Evolutionary conservation across 1,140 invertebrate genomes (phyloP).

Genomic region (Drosophila pectinifera): DNA sequence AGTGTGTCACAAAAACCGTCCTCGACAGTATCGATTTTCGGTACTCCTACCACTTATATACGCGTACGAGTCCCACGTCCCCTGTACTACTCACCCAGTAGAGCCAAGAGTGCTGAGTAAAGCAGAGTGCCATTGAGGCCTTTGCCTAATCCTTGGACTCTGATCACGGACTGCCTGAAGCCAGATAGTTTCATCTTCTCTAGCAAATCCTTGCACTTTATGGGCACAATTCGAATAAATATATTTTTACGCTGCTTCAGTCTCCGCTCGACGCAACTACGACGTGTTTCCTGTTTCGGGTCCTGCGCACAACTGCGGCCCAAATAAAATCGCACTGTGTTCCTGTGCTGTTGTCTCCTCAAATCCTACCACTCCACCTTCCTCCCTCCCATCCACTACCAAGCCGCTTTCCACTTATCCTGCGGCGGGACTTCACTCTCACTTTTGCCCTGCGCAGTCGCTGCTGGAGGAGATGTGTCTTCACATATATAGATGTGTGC

Average conservation of each 20-base stretch:
- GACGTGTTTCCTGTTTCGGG: conserved; percentile 61
- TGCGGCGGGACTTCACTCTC: conserved; percentile 54
- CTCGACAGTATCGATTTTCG: conserved; percentile 71
- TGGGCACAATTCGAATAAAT: conserved; percentile 25
- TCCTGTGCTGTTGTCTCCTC: conserved; percentile 12
- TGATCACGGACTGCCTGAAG: conserved; percentile 3
- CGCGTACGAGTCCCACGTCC: conserved; percentile 1
- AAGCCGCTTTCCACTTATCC: conserved; percentile 7
- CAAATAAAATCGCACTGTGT: conserved; percentile 15
- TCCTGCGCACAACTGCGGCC: conserved; percentile 73
- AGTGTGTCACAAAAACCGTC: conserved; percentile 63
- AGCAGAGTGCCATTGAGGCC: conserved; percentile 11
- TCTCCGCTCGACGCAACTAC: conserved; percentile 39
- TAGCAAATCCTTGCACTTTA: conserved; percentile 37
- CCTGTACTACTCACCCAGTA: conserved; percentile 53
- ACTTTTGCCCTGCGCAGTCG: conserved; percentile 64
- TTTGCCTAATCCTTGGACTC: conserved; percentile 27
- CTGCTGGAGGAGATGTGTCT: conserved; percentile 7
- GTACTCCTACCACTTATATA: conserved; percentile 6
- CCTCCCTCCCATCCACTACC: not conserved
- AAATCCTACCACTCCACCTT: conserved; percentile 1
- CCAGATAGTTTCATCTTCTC: conserved; percentile 20
- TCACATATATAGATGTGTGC: conserved; percentile 6
- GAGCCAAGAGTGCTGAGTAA: conserved; percentile 21
- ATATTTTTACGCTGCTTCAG: conserved; percentile 42